These are phyloP conservation scores for Sinodicranocentrus sp. DNA, from an alignment of 2,888 invertebrate genomes.

Conservation along the genomic window DNA sequence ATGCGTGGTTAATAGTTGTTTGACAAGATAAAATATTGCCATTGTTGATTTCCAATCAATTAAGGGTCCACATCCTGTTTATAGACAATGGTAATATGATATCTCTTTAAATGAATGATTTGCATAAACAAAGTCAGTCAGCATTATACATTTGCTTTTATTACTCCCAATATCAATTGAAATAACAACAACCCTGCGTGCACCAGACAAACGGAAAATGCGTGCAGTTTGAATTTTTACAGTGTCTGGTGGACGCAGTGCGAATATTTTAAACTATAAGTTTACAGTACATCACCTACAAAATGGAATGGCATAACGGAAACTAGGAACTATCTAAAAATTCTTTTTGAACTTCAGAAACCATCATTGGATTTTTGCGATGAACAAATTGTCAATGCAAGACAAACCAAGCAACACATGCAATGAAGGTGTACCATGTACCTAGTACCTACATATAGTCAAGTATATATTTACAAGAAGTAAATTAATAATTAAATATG, in stretches of 20 bases:
- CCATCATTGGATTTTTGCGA: too few relatives aligned
- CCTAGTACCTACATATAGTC: too few relatives aligned
- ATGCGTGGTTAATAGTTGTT: neutral
- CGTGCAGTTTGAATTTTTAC: neutral
- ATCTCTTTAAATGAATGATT: neutral
- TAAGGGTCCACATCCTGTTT: constrained; percentile 1
- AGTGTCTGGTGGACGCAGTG: neutral
- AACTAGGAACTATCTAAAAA: neutral
- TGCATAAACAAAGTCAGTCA: constrained; percentile 1
- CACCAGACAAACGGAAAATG: neutral
- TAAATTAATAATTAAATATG: neutral
- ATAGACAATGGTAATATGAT: constrained; percentile 7
- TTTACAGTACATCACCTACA: constrained; percentile 19
- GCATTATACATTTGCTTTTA: neutral
- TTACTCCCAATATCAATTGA: neutral
- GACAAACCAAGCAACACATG: too few relatives aligned
- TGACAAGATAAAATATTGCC: constrained; percentile 21
- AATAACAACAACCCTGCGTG: constrained; percentile 16
- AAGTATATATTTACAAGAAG: neutral
- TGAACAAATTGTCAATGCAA: too few relatives aligned
- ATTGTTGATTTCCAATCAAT: constrained; percentile 25
- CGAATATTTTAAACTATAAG: neutral
- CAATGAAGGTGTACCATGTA: too few relatives aligned
- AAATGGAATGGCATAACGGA: constrained; percentile 10
- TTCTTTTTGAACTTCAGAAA: neutral